These are phyloP conservation scores for Cacatua alba DNA, from an alignment of 2,113 vertebrate species.

Conservation along the genomic window DNA sequence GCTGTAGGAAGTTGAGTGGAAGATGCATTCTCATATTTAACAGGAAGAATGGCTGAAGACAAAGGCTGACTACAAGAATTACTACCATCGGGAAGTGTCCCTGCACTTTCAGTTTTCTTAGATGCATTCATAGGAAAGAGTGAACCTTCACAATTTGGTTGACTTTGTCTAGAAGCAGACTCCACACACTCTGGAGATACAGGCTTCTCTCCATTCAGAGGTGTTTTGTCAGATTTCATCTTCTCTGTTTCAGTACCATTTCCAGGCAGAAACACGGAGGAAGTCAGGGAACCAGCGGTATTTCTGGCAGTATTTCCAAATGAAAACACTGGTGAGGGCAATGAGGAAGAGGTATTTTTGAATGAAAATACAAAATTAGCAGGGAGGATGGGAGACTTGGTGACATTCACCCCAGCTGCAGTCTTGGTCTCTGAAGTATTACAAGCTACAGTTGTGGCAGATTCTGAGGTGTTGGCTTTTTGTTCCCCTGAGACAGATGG, in stretches of 20 bases:
- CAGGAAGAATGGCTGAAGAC: not conserved
- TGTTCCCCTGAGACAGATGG: not conserved
- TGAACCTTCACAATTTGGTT: not conserved
- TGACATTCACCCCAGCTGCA: not conserved
- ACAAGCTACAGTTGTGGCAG: not conserved
- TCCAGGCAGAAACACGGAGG: not conserved
- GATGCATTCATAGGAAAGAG: not conserved
- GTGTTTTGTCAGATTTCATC: not conserved
- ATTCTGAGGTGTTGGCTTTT: not conserved
- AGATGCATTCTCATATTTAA: not conserved
- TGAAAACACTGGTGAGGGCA: constrained; percentile 16
- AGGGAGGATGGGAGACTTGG: not conserved
- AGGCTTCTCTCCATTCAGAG: not conserved
- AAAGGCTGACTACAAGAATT: not conserved
- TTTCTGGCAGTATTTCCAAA: constrained; percentile 7
- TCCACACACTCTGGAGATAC: not conserved
- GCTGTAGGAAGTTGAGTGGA: not conserved
- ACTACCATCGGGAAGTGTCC: not conserved
- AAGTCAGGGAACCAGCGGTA: not conserved
- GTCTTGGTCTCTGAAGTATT: not conserved
- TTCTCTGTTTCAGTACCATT: not conserved
- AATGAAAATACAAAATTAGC: constrained; percentile 16
- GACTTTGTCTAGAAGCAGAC: not conserved
- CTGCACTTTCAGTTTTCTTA: not conserved
- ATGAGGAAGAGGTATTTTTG: not conserved